phyloP scores from a whole-genome alignment of 1,140 invertebrate species.

The Papilio glaucus region DNA sequence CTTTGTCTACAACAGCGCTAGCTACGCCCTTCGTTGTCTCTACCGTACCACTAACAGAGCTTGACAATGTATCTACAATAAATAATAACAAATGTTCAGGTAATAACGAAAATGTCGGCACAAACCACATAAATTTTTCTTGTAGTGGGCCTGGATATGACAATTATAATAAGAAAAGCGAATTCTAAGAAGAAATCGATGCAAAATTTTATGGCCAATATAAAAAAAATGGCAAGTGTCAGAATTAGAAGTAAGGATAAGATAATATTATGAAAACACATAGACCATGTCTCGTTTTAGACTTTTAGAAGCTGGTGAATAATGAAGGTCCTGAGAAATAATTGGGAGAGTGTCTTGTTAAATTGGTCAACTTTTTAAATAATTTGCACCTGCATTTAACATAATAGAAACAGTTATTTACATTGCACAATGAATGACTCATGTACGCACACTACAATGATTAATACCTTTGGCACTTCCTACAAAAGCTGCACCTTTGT shows the following conservation, averaged over 20 bases:
- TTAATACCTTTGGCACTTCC: slow-evolving; percentile 58
- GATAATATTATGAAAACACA: too few species aligned
- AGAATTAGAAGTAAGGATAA: background rate
- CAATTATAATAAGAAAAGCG: too few species aligned
- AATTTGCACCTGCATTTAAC: too few species aligned
- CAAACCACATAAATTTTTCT: too few species aligned
- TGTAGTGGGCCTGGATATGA: too few species aligned
- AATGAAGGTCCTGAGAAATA: too few species aligned
- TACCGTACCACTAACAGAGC: slow-evolving; percentile 47
- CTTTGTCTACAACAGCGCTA: slow-evolving; percentile 58
- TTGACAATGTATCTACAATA: slow-evolving; percentile 54
- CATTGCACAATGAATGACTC: background rate
- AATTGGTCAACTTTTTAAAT: too few species aligned
- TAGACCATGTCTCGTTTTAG: too few species aligned
- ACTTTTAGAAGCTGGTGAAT: too few species aligned
- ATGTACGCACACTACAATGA: background rate
- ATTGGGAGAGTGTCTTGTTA: too few species aligned
- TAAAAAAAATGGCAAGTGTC: background rate
- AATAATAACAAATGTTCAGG: slow-evolving; percentile 35
- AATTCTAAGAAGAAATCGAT: too few species aligned
- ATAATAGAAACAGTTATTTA: too few species aligned
- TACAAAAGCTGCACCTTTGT: slow-evolving; percentile 57
- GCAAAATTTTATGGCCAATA: background rate
- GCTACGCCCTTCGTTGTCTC: slow-evolving; percentile 56
- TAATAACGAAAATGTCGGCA: background rate